Evolutionary conservation across 2,113 vertebrate genomes (phyloP).

Genomic region (Salvelinus namaycush): DNA sequence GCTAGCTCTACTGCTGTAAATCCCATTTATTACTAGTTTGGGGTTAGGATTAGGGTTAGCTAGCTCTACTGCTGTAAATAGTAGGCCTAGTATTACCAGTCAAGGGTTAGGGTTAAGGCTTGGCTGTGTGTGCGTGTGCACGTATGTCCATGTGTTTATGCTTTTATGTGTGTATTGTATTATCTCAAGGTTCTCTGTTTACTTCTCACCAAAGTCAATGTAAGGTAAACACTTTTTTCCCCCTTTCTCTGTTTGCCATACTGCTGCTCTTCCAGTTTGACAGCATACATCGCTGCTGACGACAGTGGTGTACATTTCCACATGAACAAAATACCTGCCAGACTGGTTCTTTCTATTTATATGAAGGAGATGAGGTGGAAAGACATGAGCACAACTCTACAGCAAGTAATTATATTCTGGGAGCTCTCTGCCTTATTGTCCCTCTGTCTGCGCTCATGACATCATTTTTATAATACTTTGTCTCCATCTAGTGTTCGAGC

Average conservation of each 20-base stretch:
- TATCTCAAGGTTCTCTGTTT: slow-evolving; percentile 23
- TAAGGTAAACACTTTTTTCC: background rate
- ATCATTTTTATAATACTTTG: slow-evolving; percentile 4
- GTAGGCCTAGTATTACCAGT: too few relatives aligned
- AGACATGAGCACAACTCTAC: background rate
- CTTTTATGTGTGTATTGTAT: background rate
- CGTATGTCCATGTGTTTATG: background rate
- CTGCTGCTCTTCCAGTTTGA: slow-evolving; percentile 46
- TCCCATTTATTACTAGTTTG: too few relatives aligned
- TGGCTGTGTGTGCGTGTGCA: background rate
- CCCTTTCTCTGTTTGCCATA: background rate
- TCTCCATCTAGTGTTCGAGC: slow-evolving; percentile 56
- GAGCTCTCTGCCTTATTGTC: background rate
- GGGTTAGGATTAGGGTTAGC: too few relatives aligned
- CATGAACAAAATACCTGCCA: slow-evolving; percentile 29
- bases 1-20: too few relatives aligned
- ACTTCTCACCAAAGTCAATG: slow-evolving; percentile 29
- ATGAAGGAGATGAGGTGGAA: background rate
- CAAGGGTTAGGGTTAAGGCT: too few relatives aligned
- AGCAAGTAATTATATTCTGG: background rate
- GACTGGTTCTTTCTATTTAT: slow-evolving; percentile 42
- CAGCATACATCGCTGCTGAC: slow-evolving; percentile 22
- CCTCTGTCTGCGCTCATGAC: background rate
- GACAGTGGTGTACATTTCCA: slow-evolving; percentile 14
- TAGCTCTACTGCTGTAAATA: too few relatives aligned